Base-by-base conservation (phyloP, 2,797 vertebrate genomes). In the Spheniscus humboldti region DNA sequence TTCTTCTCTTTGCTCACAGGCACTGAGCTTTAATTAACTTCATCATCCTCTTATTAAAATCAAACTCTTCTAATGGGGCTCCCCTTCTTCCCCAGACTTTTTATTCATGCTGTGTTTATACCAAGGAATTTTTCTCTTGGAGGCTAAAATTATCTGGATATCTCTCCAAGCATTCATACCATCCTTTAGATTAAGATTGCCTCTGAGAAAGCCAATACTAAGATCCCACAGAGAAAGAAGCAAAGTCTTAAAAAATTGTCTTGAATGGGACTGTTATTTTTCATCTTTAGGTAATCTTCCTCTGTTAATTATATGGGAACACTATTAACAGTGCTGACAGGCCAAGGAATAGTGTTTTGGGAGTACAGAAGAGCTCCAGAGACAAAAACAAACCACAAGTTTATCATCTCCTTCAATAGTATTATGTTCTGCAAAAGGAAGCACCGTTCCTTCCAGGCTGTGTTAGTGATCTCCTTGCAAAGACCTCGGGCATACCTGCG, bases 21-120 rank as follows among this genome's bases (percentile, higher is more conserved):
- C 80, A 25, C 48, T 60, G 48, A 95, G 88, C 76, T 97, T 97
- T 97, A 97, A 97, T 97, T 97, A 97, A 96, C 94, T 97, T 95
- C 91, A 95, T 97, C 86, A 96, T 95, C 47, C 63, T 94, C 63
- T 92, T 96, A 96, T 95, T 95, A 97, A 97, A 96, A 93, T 93
- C 92, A 96, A 92, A 74, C 30, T 96, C 88, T 82, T 91, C 81
- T 94, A 94, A 94, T 79, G 53, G 71, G 62, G 14, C 30, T 95
- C 59, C 18, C 68, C 7, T 5, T 64, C 64, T 72, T 88, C 57
- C 39, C 52, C 35, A 63, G 59, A 82, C 37, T 43, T 95, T 92
- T 90, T 94, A 77, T 91, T 95, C 18, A 25, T 2, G 3, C 33
- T 71, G 15, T 50, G 28, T 87, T 91, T 55, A 88, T 81, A 88